These are phyloP conservation scores for Marisa cornuarietis DNA, from an alignment of 1,140 invertebrate species.

Conservation along the genomic window DNA sequence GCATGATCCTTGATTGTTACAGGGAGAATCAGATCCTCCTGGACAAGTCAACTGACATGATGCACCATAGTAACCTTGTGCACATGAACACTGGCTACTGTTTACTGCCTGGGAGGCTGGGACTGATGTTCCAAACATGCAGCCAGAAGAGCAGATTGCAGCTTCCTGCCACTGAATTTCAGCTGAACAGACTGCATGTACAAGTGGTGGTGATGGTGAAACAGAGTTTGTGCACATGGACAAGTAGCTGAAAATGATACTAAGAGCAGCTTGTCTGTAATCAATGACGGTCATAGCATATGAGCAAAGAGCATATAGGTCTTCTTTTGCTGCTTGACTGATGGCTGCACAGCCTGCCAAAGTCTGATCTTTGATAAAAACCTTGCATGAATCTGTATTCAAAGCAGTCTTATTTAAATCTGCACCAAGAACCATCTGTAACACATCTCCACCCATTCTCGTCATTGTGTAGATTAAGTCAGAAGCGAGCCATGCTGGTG, in stretches of 20 bases:
- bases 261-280: slow-evolving; percentile 21
- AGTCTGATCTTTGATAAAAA: background rate
- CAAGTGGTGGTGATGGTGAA: background rate
- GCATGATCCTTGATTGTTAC: slow-evolving; percentile 38
- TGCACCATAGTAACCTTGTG: slow-evolving; percentile 33
- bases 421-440: too few relatives aligned
- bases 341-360: slow-evolving; percentile 8
- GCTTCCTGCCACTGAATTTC: background rate
- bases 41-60: slow-evolving; percentile 32
- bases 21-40: slow-evolving; percentile 35
- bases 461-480: slow-evolving; percentile 26
- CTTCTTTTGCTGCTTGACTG: slow-evolving; percentile 27
- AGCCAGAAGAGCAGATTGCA: slow-evolving; percentile 28
- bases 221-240: slow-evolving; percentile 24
- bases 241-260: slow-evolving; percentile 27
- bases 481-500: slow-evolving; percentile 39
- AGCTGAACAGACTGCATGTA: slow-evolving; percentile 12
- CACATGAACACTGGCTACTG: slow-evolving; percentile 30
- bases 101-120: background rate
- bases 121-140: slow-evolving; percentile 27
- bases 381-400: background rate
- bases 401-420: background rate
- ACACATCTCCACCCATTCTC: background rate
- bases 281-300: slow-evolving; percentile 25
- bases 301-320: slow-evolving; percentile 31